These are phyloP conservation scores for Oryzias curvinotus DNA, from an alignment of 2,113 vertebrate species.

Conservation along the genomic window DNA sequence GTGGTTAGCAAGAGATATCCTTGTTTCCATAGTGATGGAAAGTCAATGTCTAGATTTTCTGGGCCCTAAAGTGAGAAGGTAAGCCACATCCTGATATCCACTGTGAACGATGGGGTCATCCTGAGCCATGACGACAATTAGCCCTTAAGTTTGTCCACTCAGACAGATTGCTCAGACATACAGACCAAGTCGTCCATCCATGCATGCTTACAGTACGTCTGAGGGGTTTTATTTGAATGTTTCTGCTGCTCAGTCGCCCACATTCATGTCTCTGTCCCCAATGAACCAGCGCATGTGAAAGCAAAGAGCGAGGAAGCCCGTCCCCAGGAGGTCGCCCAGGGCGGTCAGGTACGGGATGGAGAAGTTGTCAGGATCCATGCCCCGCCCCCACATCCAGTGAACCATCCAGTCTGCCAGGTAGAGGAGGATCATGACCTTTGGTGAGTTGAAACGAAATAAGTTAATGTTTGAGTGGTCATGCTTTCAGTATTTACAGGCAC, in stretches of 20 bases:
- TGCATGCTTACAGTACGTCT: constrained; percentile 22
- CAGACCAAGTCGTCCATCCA: constrained; percentile 4
- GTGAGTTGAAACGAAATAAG: not conserved
- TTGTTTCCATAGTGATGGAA: constrained; percentile 17
- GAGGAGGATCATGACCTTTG: constrained; percentile 91
- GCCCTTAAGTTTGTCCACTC: constrained; percentile 45
- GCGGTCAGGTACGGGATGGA: constrained; percentile 99
- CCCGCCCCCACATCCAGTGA: constrained; percentile 98
- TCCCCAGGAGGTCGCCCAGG: constrained; percentile 94
- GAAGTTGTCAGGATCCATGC: constrained; percentile 98
- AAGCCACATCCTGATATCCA: constrained; percentile 30
- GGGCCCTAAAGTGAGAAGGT: constrained; percentile 6
- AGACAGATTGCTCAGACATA: constrained; percentile 15
- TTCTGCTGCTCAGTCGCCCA: constrained; percentile 82
- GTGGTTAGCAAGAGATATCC: constrained; percentile 14
- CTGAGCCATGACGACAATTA: constrained; percentile 45
- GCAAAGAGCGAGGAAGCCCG: constrained; percentile 94
- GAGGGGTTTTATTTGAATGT: not conserved
- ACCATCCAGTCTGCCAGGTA: constrained; percentile 99
- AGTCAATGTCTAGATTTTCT: not conserved
- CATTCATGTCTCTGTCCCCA: constrained; percentile 90
- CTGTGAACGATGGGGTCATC: constrained; percentile 13
- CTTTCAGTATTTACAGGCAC: not conserved
- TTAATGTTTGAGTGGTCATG: not conserved
- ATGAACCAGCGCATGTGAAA: constrained; percentile 97